phyloP scores from a whole-genome alignment of 1,140 invertebrate species.

The Bombus difficillimus region DNA sequence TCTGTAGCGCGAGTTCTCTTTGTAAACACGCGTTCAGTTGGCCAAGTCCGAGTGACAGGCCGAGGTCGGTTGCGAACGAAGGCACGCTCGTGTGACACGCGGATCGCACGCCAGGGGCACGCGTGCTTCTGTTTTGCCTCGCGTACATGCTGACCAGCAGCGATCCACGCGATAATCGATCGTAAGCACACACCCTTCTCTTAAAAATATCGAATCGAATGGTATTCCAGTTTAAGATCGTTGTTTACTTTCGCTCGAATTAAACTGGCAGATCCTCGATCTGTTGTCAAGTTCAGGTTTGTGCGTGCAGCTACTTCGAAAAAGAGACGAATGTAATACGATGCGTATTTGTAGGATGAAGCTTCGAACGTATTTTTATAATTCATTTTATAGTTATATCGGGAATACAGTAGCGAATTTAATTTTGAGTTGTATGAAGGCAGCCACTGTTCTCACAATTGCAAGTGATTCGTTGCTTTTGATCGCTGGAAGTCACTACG shows the following conservation, averaged over 20 bases:
- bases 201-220: neutral
- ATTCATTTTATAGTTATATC: no score
- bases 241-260: neutral
- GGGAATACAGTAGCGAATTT: neutral
- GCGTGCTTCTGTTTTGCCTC: slow-evolving; percentile 32
- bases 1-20: neutral
- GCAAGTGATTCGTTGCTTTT: neutral
- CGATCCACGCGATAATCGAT: slow-evolving; percentile 20
- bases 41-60: neutral
- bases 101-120: slow-evolving; percentile 17
- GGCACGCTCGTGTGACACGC: slow-evolving; percentile 9
- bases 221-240: no score
- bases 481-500: neutral
- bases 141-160: neutral
- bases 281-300: no score
- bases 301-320: no score
- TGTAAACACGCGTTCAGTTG: neutral
- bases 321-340: no score
- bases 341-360: no score
- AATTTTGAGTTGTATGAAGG: neutral
- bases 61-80: neutral
- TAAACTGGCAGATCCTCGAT: no score
- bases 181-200: neutral
- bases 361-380: no score
- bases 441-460: neutral